Evolutionary conservation across 2,113 vertebrate species (phyloP), one percentile per base, ranked within the genome.

Genomic region (Thinocorus orbignyianus): DNA sequence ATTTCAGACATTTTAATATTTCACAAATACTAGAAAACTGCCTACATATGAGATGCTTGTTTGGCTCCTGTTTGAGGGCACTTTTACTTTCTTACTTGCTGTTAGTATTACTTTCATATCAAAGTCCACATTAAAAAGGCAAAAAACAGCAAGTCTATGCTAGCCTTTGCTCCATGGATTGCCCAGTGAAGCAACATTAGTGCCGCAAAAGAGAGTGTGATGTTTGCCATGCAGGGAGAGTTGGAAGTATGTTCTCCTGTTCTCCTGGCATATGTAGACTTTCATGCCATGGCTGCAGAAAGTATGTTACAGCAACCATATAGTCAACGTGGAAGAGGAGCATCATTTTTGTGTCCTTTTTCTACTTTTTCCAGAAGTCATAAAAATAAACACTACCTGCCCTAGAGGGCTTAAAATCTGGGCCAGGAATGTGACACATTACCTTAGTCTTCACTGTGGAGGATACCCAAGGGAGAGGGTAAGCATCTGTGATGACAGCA

Each of bases 351-450:
- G 12, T 65, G 24, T 54, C 69, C 1, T 54, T 88, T 66, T 72
- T 66, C 37, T 58, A 4, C 64, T 91, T 80, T 83, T 95, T 84
- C 60, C 51, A 71, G 51, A 90, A 94, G 62, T 57, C 9, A 4
- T 83, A 58, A 92, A 77, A 90, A 77, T 51, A 92, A 95, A 62
- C 20, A 28, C 80, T 73, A 84, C 73, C 44, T 92, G 62, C 52
- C 78, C 70, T 60, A 65, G 70, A 49, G 58, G 39, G 22, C 37
- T 73, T 42, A 80, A 90, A 82, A 35, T 42, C 58, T 80, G 51
- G 41, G 17, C 46, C 90, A 58, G 60, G 81, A 90, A 86, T 3
- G 4, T 88, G 58, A 73, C 66, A 46, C 8, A 0, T 49, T 82
- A 81, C 81, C 41, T 66, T 61, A n/a, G 54, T 73, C 66, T 70